Conservation (phyloP, 1,140 invertebrate genomes). For the Oscheius sp. region DNA sequence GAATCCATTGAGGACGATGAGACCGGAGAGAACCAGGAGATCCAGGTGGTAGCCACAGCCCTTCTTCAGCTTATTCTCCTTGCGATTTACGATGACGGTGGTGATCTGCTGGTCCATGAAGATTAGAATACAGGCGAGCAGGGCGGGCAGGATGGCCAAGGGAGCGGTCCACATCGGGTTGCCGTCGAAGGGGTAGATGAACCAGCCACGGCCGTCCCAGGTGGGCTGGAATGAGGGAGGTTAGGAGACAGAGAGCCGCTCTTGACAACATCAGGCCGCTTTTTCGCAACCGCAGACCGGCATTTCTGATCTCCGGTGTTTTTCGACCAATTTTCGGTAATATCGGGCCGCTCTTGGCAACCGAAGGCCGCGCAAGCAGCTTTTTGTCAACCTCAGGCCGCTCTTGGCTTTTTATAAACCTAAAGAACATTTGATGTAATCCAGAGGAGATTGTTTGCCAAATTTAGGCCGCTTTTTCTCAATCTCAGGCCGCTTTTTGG, state of each 20-base stretch:
- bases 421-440: too few species aligned
- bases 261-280: too few species aligned
- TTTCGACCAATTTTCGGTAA: too few species aligned
- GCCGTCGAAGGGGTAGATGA: constrained; percentile 80
- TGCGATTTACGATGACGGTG: constrained; percentile 93
- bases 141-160: constrained; percentile 80
- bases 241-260: too few species aligned
- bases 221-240: constrained; percentile 71
- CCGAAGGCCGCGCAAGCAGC: neutral
- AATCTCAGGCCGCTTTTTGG: too few species aligned
- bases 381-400: too few species aligned
- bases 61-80: constrained; percentile 91
- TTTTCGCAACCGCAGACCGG: too few species aligned
- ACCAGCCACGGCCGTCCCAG: constrained; percentile 74
- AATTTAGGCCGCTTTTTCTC: too few species aligned
- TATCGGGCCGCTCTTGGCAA: too few species aligned
- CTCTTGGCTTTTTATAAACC: too few species aligned
- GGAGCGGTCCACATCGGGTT: constrained; percentile 78
- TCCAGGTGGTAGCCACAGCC: constrained; percentile 96
- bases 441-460: too few species aligned
- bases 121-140: constrained; percentile 84
- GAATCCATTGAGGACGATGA: constrained; percentile 85
- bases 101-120: constrained; percentile 99
- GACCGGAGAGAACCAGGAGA: constrained; percentile 81
- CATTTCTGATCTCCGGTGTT: too few species aligned